Evolutionary conservation across 1,140 invertebrate genomes (phyloP).

Genomic region (Panagrolaimus sp.): DNA sequence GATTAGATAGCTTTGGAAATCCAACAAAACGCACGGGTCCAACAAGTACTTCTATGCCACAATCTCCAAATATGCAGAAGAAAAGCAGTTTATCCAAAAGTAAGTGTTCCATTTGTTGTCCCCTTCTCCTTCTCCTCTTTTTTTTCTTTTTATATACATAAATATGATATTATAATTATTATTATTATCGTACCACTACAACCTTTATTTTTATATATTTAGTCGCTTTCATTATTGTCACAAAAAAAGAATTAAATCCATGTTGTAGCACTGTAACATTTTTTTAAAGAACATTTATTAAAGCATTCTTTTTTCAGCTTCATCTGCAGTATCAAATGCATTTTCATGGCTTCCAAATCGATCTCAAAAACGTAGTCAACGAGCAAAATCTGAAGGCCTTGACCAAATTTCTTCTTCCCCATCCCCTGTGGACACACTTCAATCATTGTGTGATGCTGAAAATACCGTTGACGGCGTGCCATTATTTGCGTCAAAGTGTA

Average conservation of each 20-base stretch:
- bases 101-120: not conserved
- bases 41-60: conserved; percentile 9
- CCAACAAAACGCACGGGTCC: not conserved
- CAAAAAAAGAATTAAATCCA: too few species aligned
- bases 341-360: conserved; percentile 53
- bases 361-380: conserved; percentile 59
- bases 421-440: conserved; percentile 75
- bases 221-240: too few species aligned
- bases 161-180: too few species aligned
- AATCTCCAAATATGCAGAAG: conserved; percentile 2
- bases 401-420: conserved; percentile 72
- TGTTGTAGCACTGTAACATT: not conserved
- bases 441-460: conserved; percentile 39
- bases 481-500: conserved; percentile 85
- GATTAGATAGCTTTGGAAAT: conserved; percentile 13
- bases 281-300: not conserved
- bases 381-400: conserved; percentile 67
- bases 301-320: not conserved
- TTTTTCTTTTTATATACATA: too few species aligned
- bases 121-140: not conserved
- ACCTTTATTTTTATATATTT: too few species aligned
- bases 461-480: conserved; percentile 69
- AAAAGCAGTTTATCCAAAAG: conserved; percentile 14
- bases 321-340: conserved; percentile 27
- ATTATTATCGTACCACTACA: too few species aligned